Percentiles rank a stretch among this genome's conserved stretches.
These are phyloP conservation scores for Ormyrus labotus DNA, from an alignment of 2,888 invertebrate genomes.

Conservation along the genomic window DNA sequence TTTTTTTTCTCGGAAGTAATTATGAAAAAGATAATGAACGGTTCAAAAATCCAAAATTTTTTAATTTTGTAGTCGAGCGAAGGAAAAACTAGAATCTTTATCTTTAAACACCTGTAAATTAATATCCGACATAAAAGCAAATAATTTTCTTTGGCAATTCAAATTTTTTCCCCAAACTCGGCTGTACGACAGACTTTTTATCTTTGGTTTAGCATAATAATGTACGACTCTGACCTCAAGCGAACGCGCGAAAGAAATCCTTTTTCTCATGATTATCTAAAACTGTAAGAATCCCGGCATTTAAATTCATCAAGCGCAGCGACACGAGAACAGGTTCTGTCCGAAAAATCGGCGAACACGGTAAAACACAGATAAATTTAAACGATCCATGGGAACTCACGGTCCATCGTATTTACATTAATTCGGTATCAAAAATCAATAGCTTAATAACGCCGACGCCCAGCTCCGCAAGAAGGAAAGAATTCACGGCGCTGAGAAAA, in stretches of 20 bases:
- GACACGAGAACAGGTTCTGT: constrained; percentile 36
- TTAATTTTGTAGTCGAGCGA: too few species aligned
- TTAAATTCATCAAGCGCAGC: constrained; percentile 36
- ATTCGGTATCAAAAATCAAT: constrained; percentile 44
- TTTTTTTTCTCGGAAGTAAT: too few species aligned
- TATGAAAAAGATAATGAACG: too few species aligned
- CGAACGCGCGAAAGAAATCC: constrained; percentile 37
- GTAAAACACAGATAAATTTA: constrained; percentile 48
- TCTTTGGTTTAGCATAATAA: constrained; percentile 20
- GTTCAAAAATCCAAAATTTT: too few species aligned
- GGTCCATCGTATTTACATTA: constrained; percentile 33
- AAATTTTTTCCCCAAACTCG: too few species aligned
- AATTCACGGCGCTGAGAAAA: constrained; percentile 45
- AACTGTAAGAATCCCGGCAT: constrained; percentile 18
- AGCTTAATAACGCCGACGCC: constrained; percentile 45
- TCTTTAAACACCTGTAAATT: too few species aligned
- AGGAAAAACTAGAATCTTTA: too few species aligned
- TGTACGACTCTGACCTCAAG: constrained; percentile 22
- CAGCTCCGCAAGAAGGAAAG: constrained; percentile 20
- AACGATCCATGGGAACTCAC: constrained; percentile 41
- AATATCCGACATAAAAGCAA: too few species aligned
- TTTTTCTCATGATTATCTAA: constrained; percentile 36
- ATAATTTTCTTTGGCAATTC: too few species aligned
- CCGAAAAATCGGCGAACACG: constrained; percentile 19
- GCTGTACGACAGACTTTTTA: too few species aligned